Evolutionary conservation across 1,140 invertebrate species (phyloP).

Genomic region (Rhizoglyphus robini): DNA sequence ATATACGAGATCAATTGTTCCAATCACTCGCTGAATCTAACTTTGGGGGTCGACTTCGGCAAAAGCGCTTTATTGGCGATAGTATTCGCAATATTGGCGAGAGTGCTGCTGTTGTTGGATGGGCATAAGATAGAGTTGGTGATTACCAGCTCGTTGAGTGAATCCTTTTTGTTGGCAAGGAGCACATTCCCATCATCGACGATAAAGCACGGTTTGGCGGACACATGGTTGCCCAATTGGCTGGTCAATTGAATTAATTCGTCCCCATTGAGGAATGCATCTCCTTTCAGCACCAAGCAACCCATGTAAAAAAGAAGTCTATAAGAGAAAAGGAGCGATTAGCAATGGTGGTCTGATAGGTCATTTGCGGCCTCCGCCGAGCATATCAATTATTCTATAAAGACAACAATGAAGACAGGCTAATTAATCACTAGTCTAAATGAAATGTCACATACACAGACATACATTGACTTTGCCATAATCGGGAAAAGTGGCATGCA

Average conservation of each 20-base stretch:
- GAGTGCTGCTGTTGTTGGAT: neutral
- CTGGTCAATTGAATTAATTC: neutral
- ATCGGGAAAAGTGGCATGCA: conserved; percentile 8
- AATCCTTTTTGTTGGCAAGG: too few species aligned
- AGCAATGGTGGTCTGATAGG: too few species aligned
- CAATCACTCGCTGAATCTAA: conserved; percentile 1
- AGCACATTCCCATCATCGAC: neutral
- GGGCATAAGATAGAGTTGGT: neutral
- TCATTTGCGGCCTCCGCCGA: too few species aligned
- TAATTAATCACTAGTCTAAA: too few species aligned
- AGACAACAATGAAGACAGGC: too few species aligned
- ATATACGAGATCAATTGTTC: conserved; percentile 1
- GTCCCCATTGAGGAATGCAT: neutral
- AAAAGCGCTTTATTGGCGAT: too few species aligned
- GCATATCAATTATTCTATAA: too few species aligned
- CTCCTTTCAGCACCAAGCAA: neutral
- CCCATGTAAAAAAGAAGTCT: neutral
- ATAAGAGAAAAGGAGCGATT: neutral
- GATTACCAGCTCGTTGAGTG: neutral
- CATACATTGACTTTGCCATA: conserved; percentile 6
- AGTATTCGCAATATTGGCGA: too few species aligned
- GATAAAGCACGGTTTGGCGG: conserved; percentile 1
- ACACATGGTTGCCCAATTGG: neutral
- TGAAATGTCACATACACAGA: too few species aligned
- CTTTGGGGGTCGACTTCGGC: neutral